Percentiles rank a stretch among this genome's conserved stretches.
Evolutionary conservation across 2,888 invertebrate species (phyloP).

Genomic region (Drosophila meridiana): DNA sequence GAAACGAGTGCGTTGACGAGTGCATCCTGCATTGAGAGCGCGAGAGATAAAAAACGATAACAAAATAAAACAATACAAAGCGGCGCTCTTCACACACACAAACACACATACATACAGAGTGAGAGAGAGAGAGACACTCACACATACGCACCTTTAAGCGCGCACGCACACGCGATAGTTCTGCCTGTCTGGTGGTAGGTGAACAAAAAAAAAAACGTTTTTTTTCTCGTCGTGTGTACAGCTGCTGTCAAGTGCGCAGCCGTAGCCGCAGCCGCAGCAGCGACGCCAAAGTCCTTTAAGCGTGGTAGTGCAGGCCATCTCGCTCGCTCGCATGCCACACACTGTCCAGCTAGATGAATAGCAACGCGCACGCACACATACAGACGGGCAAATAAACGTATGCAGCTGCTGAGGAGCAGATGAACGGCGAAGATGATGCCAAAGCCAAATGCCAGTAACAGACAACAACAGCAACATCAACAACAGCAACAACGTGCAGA

Average conservation of each 20-base stretch:
- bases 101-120: neutral
- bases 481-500: slow-evolving; percentile 19
- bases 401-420: slow-evolving; percentile 57
- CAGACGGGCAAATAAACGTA: slow-evolving; percentile 12
- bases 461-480: slow-evolving; percentile 30
- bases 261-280: slow-evolving; percentile 58
- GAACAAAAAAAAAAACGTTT: slow-evolving; percentile 37
- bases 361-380: slow-evolving; percentile 19
- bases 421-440: slow-evolving; percentile 44
- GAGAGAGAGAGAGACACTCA: slow-evolving; percentile 4
- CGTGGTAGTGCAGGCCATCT: slow-evolving; percentile 52
- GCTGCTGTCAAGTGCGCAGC: slow-evolving; percentile 76
- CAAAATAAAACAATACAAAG: slow-evolving; percentile 44
- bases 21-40: slow-evolving; percentile 55
- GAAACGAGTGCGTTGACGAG: slow-evolving; percentile 36
- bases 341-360: slow-evolving; percentile 49
- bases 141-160: slow-evolving; percentile 13
- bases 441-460: slow-evolving; percentile 43
- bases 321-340: slow-evolving; percentile 44
- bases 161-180: slow-evolving; percentile 41
- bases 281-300: slow-evolving; percentile 58
- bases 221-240: slow-evolving; percentile 52
- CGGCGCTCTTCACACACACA: slow-evolving; percentile 28
- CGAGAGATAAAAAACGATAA: slow-evolving; percentile 44
- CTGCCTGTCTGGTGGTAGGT: slow-evolving; percentile 46